A percentile compares a stretch with the other conserved stretches of the same genome.
Evolutionary conservation across 2,888 invertebrate genomes (phyloP).

Genomic region (Erebia palarica): DNA sequence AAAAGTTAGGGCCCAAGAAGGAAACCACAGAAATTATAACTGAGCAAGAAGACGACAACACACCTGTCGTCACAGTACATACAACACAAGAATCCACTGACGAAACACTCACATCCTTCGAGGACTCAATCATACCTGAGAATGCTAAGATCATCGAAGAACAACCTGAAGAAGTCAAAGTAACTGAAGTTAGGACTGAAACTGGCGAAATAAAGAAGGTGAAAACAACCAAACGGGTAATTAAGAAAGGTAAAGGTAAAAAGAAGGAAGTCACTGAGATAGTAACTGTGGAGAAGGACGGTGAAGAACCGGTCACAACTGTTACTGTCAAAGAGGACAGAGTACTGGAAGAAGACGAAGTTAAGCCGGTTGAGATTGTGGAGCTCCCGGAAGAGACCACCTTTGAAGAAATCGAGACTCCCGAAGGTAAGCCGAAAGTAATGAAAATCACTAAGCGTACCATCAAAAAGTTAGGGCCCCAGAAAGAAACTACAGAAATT

Average conservation of each 20-base stretch:
- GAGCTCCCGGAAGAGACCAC: too few relatives aligned
- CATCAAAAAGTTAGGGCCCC: background rate
- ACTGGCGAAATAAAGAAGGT: slow-evolving; percentile 42
- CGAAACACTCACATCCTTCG: background rate
- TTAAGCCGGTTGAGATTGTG: too few relatives aligned
- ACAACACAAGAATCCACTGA: background rate
- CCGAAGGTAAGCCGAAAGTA: background rate
- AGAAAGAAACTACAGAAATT: background rate
- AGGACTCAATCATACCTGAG: background rate
- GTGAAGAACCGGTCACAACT: background rate
- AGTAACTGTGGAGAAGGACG: slow-evolving; percentile 32
- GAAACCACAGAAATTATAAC: slow-evolving; percentile 38
- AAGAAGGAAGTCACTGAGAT: slow-evolving; percentile 45
- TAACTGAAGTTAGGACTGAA: background rate
- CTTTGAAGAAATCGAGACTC: background rate
- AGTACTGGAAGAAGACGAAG: too few relatives aligned
- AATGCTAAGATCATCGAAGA: background rate
- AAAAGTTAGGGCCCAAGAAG: slow-evolving; percentile 20
- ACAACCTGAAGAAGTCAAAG: background rate
- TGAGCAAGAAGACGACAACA: background rate
- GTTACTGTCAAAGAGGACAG: slow-evolving; percentile 34
- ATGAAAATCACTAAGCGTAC: background rate
- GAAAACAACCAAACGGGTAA: slow-evolving; percentile 53
- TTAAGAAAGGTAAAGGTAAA: slow-evolving; percentile 45
- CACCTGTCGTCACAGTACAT: background rate